Evolutionary conservation across 2,888 invertebrate species (phyloP).

Genomic region (Polymixis flavicincta): DNA sequence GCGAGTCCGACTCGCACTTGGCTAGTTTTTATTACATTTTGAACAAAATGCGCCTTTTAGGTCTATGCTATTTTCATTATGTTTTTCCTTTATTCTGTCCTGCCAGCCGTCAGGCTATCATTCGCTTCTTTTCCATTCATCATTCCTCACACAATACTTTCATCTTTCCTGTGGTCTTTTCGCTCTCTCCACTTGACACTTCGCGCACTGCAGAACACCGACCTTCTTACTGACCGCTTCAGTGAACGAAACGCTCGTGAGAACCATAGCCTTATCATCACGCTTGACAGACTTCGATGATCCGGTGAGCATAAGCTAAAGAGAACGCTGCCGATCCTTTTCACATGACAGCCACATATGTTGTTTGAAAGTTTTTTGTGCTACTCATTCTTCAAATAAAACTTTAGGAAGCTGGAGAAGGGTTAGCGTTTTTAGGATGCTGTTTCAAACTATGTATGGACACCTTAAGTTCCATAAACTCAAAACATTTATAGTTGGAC

Average conservation of each 20-base stretch:
- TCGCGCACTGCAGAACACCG: conserved; percentile 14
- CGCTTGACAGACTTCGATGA: background rate
- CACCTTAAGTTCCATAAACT: too few species aligned
- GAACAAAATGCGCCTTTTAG: too few species aligned
- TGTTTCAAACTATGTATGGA: background rate
- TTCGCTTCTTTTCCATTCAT: background rate
- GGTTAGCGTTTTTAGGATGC: too few species aligned
- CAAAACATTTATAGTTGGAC: too few species aligned
- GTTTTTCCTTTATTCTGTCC: too few species aligned
- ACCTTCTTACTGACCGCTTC: conserved; percentile 36
- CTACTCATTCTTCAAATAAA: background rate
- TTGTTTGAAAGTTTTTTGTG: background rate
- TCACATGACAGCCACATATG: background rate
- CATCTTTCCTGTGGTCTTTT: background rate
- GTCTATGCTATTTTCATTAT: too few species aligned
- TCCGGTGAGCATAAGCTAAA: background rate
- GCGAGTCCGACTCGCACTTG: too few species aligned
- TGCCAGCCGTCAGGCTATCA: background rate
- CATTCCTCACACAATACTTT: background rate
- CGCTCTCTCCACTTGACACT: background rate
- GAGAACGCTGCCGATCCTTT: background rate
- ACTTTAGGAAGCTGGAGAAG: background rate
- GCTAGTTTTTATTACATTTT: too few species aligned
- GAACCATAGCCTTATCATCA: conserved; percentile 28
- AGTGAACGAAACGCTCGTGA: conserved; percentile 24